Evolutionary conservation across 2,888 invertebrate genomes (phyloP).

Genomic region (Epirrhoe alternata): DNA sequence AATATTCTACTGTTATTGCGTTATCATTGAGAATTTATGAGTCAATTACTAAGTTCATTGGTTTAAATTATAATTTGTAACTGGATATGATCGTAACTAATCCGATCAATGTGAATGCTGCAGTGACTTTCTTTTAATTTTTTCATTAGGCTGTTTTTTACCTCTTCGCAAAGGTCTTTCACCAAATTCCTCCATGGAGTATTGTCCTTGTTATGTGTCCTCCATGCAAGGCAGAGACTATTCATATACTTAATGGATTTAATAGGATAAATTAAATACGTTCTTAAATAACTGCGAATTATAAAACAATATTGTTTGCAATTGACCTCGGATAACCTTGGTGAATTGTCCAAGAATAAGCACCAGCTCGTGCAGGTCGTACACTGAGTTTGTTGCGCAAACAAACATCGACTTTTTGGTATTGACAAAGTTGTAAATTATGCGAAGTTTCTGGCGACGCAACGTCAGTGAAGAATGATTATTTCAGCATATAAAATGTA

Average conservation of each 20-base stretch:
- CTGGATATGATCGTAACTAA: background rate
- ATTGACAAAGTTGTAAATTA: background rate
- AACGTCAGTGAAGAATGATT: constrained; percentile 15
- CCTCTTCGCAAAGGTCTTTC: too few species aligned
- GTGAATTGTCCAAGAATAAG: constrained; percentile 29
- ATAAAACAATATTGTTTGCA: constrained; percentile 13
- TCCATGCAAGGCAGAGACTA: too few species aligned
- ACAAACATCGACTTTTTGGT: constrained; percentile 4
- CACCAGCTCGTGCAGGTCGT: constrained; percentile 13
- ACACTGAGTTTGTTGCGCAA: constrained; percentile 24
- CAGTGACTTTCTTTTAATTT: background rate
- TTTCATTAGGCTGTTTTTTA: background rate
- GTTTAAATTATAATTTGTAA: background rate
- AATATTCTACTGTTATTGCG: constrained; percentile 32
- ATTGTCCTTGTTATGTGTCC: too few species aligned
- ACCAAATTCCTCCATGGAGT: too few species aligned
- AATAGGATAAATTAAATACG: too few species aligned
- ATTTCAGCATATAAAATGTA: constrained; percentile 24
- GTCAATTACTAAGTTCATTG: constrained; percentile 5
- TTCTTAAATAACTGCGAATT: background rate
- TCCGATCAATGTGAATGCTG: background rate
- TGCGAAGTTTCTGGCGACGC: background rate
- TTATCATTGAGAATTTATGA: constrained; percentile 38
- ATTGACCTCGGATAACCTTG: constrained; percentile 27
- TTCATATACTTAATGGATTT: too few species aligned